Percentiles rank a stretch among this genome's conserved stretches.
Conservation (phyloP, 2,797 vertebrate species). For the Sebastes hubbsi region DNA sequence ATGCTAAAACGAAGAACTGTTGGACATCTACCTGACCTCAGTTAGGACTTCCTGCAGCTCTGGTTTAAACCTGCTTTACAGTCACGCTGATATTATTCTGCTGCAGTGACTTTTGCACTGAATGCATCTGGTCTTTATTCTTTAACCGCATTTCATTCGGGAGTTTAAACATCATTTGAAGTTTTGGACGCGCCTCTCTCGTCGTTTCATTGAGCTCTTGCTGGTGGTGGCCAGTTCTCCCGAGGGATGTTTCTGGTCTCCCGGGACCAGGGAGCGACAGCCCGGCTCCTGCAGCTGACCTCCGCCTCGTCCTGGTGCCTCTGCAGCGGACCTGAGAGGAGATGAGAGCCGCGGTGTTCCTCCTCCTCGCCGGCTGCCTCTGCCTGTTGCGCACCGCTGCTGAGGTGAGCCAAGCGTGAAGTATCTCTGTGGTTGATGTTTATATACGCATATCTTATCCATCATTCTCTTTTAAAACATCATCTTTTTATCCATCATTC, state of each 20-base stretch:
- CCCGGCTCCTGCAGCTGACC: slow-evolving; percentile 85
- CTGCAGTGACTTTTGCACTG: neutral
- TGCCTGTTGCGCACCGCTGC: slow-evolving; percentile 86
- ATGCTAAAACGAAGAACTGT: neutral
- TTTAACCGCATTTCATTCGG: neutral
- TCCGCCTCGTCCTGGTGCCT: slow-evolving; percentile 79
- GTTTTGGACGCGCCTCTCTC: neutral
- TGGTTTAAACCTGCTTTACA: neutral
- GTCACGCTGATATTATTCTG: too few species aligned
- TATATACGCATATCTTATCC: too few species aligned
- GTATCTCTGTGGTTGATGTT: too few species aligned
- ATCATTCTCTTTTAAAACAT: too few species aligned
- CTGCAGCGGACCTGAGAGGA: slow-evolving; percentile 83
- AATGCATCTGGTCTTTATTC: neutral
- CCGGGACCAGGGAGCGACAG: slow-evolving; percentile 86
- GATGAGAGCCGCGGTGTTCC: slow-evolving; percentile 92
- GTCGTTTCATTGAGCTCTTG: neutral
- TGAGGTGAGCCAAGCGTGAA: slow-evolving; percentile 79
- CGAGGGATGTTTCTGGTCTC: slow-evolving; percentile 89
- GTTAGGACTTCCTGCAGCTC: neutral
- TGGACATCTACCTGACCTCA: neutral
- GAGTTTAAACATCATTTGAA: neutral
- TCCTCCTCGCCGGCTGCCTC: slow-evolving; percentile 88
- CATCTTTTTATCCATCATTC: too few species aligned
- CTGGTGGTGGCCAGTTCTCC: slow-evolving; percentile 64